These are phyloP conservation scores for Ceyx margarethae DNA, from an alignment of 2,113 vertebrate species.

Conservation along the genomic window DNA sequence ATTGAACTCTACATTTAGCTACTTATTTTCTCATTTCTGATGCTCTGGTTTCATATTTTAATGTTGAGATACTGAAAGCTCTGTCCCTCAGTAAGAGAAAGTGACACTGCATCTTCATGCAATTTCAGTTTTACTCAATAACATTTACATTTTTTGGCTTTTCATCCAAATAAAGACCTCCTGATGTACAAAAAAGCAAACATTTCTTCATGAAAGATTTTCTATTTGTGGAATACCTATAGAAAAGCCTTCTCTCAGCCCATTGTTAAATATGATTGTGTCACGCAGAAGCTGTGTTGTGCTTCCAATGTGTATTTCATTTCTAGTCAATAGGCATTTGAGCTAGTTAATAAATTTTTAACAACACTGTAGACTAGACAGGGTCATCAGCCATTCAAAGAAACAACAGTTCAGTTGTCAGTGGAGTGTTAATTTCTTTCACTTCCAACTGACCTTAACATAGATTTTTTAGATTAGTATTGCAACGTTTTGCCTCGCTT, in stretches of 20 bases:
- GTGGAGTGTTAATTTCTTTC: slow-evolving; percentile 64
- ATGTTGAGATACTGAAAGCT: slow-evolving; percentile 31
- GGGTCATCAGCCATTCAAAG: slow-evolving; percentile 84
- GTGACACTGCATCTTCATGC: neutral
- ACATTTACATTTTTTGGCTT: slow-evolving; percentile 37
- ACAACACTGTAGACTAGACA: slow-evolving; percentile 74
- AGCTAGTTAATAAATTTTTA: slow-evolving; percentile 87
- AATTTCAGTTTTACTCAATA: slow-evolving; percentile 11
- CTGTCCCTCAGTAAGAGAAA: slow-evolving; percentile 26
- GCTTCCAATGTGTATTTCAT: slow-evolving; percentile 80
- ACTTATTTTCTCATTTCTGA: slow-evolving; percentile 38
- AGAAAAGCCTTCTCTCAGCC: slow-evolving; percentile 77
- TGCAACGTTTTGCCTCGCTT: slow-evolving; percentile 30
- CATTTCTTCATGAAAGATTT: slow-evolving; percentile 46
- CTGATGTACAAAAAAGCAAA: slow-evolving; percentile 44
- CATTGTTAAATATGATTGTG: slow-evolving; percentile 79
- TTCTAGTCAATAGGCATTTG: slow-evolving; percentile 78
- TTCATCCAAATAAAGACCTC: slow-evolving; percentile 27
- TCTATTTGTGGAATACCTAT: slow-evolving; percentile 15
- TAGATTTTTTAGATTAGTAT: slow-evolving; percentile 58
- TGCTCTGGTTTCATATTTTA: slow-evolving; percentile 51
- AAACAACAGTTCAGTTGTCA: slow-evolving; percentile 75
- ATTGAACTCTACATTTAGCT: slow-evolving; percentile 8
- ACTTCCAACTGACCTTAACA: slow-evolving; percentile 76
- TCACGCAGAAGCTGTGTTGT: slow-evolving; percentile 71